Evolutionary conservation across 2,113 vertebrate species (phyloP).

Genomic region (Tragelaphus imberbis): DNA sequence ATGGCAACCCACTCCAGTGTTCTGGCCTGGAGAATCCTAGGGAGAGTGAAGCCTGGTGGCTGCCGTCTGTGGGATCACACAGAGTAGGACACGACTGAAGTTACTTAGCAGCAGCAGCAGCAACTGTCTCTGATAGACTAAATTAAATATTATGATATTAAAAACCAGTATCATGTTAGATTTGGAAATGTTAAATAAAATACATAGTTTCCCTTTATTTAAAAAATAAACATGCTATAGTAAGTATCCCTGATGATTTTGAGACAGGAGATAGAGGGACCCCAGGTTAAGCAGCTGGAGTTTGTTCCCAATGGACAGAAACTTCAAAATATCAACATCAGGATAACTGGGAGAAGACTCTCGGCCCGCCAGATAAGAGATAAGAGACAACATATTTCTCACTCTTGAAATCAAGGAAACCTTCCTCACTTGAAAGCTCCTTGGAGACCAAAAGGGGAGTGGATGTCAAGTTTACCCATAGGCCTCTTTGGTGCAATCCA

Average conservation of each 20-base stretch:
- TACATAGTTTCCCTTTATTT: neutral
- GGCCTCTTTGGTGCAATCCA: neutral
- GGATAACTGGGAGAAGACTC: neutral
- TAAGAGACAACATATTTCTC: neutral
- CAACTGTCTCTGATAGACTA: neutral
- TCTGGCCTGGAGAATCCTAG: too few species aligned
- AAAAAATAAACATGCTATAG: neutral
- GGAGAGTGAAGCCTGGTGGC: too few species aligned
- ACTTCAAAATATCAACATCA: neutral
- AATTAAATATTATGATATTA: neutral
- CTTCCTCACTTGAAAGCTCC: neutral
- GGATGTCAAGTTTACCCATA: neutral
- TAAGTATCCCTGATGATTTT: neutral
- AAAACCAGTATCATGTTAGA: neutral
- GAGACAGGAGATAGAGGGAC: neutral
- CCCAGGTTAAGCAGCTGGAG: neutral
- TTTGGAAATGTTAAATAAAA: neutral
- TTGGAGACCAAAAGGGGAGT: neutral
- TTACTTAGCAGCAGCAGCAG: too few species aligned
- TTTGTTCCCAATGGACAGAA: neutral
- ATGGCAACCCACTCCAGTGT: too few species aligned
- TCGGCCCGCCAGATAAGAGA: neutral
- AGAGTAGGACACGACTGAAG: too few species aligned
- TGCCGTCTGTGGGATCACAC: too few species aligned
- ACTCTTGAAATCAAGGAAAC: neutral